phyloP scores from a whole-genome alignment of 2,888 invertebrate genomes.

The Alcis repandata region DNA sequence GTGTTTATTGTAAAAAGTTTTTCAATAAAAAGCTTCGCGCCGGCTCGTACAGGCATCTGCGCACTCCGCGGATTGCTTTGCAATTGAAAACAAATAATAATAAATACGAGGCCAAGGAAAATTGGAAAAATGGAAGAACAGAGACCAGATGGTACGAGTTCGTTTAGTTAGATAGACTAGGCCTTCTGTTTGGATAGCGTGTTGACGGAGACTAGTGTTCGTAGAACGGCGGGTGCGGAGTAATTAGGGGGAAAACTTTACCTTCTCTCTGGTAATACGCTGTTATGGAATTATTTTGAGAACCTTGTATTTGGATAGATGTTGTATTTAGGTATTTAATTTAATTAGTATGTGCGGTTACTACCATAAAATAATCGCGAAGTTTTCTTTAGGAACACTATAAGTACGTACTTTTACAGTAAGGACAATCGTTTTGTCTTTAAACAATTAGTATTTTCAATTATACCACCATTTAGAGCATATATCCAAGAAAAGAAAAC shows the following conservation, averaged over 20 bases:
- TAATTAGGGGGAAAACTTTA: neutral
- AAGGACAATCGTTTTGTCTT: too few relatives aligned
- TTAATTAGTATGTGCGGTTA: too few relatives aligned
- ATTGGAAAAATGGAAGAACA: conserved; percentile 78
- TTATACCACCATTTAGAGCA: too few relatives aligned
- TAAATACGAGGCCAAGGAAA: conserved; percentile 74
- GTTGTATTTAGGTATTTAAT: too few relatives aligned
- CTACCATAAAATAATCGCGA: too few relatives aligned
- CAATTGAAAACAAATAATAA: conserved; percentile 86
- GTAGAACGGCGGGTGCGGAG: neutral
- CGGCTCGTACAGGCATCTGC: conserved; percentile 73
- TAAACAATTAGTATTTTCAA: too few relatives aligned
- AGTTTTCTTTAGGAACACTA: too few relatives aligned
- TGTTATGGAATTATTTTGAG: too few relatives aligned
- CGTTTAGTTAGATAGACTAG: conserved; percentile 4
- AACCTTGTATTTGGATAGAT: too few relatives aligned
- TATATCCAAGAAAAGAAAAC: too few relatives aligned
- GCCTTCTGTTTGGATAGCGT: neutral
- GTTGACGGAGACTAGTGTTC: neutral
- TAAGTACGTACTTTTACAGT: too few relatives aligned
- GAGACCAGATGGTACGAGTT: conserved; percentile 24
- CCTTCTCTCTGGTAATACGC: too few relatives aligned
- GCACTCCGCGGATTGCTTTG: conserved; percentile 81
- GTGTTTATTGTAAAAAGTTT: conserved; percentile 32
- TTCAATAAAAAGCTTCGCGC: conserved; percentile 29